Base-by-base conservation (phyloP, 2,888 invertebrate species). In the Heliconius sara region DNA sequence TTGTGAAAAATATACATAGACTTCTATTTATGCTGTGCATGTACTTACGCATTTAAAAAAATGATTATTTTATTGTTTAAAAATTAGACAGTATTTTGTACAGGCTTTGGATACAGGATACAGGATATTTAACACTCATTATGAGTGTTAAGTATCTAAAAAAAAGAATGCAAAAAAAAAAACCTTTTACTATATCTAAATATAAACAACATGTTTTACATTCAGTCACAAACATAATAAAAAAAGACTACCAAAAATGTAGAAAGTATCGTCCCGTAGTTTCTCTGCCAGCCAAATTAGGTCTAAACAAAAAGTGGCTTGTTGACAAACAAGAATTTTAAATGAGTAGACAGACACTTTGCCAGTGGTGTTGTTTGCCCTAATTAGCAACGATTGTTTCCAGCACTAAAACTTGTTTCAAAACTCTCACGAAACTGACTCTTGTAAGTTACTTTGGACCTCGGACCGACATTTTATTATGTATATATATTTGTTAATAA, bases 171-270 rank as follows among this genome's bases (percentile, higher is more conserved):
- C 19, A 1, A 7, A 52, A 7, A 52, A 7, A 0, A 52, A 2
- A 6, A 6, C 19, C 19, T 19, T 52, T 19, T n/a, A n/a, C n/a
- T 12, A 60, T 10, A 60, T n/a, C 10, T 60, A 60, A 60, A 52
- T 52, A 16, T 52, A 52, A 57, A 19, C 57, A 7, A 34, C 34
- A 34, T 9, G 34, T 34, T 30, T 3, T 30, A 34, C 34, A 34
- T 34, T 34, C 34, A 34, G 22, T 57, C 57, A 57, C 57, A 57
- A 57, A 87, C 91, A 93, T 93, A 91, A 92, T 92, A 90, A 91
- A 9, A 39, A 39, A 39, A 39, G 10, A 10, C 34, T 34, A 39
- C 91, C 90, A 89, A 86, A 84, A 91, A 91, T 92, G 5, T 71
- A 73, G 13, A 63, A 77, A 88, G 91, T 91, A 90, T 91, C 25